Evolutionary conservation across 2,888 invertebrate species (phyloP).

Genomic region (Caenorhabditis imperialis): DNA sequence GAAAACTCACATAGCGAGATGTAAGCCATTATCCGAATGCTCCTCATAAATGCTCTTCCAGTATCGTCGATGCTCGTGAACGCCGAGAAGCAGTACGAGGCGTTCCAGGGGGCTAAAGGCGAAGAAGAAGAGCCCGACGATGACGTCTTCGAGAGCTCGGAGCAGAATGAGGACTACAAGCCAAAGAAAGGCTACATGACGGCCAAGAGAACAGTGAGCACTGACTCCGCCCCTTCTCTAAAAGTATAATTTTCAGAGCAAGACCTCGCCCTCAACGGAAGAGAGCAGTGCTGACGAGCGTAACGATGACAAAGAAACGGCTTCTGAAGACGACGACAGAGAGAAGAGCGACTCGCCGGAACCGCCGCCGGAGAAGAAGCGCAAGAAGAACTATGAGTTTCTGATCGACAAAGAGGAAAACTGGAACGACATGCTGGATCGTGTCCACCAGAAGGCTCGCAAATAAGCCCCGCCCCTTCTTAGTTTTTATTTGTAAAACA

Average conservation of each 20-base stretch:
- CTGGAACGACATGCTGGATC: no score
- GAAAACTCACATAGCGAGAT: conserved; percentile 7
- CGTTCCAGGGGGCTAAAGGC: not conserved
- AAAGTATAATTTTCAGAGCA: conserved; percentile 4
- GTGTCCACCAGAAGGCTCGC: no score
- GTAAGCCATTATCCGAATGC: conserved; percentile 9
- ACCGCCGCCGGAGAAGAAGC: not conserved
- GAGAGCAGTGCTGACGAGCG: not conserved
- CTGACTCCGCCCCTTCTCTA: no score
- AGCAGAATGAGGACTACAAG: no score
- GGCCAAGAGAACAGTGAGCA: no score
- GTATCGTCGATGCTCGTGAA: conserved; percentile 5
- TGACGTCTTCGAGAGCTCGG: not conserved
- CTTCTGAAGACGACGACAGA: not conserved
- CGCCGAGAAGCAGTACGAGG: conserved; percentile 5
- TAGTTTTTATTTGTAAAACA: no score
- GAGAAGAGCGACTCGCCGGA: not conserved
- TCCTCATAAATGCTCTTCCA: not conserved
- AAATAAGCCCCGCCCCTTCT: no score
- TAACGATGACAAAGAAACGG: not conserved
- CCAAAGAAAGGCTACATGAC: conserved; percentile 2
- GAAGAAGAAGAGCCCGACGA: not conserved
- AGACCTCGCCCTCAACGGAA: not conserved
- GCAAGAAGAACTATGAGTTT: no score
- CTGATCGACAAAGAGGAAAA: no score